These are phyloP conservation scores for Arenicola marina DNA, from an alignment of 2,888 invertebrate genomes.

Conservation along the genomic window DNA sequence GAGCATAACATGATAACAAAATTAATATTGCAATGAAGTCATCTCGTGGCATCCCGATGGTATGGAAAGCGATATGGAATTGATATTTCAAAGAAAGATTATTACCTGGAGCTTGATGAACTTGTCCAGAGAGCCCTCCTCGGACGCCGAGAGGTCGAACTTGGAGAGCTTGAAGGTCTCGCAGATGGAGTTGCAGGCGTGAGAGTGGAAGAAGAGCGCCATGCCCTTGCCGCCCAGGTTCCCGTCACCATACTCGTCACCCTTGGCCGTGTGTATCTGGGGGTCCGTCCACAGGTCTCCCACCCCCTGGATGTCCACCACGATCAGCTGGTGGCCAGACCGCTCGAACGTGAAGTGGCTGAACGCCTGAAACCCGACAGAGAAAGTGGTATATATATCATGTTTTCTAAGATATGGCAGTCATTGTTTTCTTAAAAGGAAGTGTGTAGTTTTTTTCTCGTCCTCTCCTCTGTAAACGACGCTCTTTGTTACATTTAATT, in stretches of 20 bases:
- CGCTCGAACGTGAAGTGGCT: constrained; percentile 69
- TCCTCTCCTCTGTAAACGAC: too few species aligned
- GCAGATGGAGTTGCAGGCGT: constrained; percentile 66
- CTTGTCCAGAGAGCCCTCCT: constrained; percentile 37
- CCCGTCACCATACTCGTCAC: constrained; percentile 65
- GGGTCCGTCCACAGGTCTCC: constrained; percentile 69
- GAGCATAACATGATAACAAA: too few species aligned
- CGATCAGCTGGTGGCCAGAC: constrained; percentile 67
- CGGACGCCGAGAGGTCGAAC: constrained; percentile 64
- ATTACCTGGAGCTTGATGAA: neutral
- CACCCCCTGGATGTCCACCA: constrained; percentile 68
- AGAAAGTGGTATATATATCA: too few species aligned
- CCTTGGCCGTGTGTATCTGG: constrained; percentile 65
- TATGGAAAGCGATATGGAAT: too few species aligned
- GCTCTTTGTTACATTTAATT: too few species aligned
- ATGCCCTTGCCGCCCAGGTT: constrained; percentile 67
- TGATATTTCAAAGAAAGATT: too few species aligned
- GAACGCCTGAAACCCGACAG: constrained; percentile 61
- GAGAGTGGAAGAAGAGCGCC: constrained; percentile 68
- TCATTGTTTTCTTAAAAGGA: too few species aligned
- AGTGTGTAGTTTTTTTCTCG: too few species aligned
- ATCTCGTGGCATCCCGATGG: too few species aligned
- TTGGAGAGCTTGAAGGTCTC: constrained; percentile 62
- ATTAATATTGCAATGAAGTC: too few species aligned
- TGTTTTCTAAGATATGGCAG: too few species aligned